Evolutionary conservation across 2,797 vertebrate species (phyloP).

Genomic region (Carcharodon carcharias): DNA sequence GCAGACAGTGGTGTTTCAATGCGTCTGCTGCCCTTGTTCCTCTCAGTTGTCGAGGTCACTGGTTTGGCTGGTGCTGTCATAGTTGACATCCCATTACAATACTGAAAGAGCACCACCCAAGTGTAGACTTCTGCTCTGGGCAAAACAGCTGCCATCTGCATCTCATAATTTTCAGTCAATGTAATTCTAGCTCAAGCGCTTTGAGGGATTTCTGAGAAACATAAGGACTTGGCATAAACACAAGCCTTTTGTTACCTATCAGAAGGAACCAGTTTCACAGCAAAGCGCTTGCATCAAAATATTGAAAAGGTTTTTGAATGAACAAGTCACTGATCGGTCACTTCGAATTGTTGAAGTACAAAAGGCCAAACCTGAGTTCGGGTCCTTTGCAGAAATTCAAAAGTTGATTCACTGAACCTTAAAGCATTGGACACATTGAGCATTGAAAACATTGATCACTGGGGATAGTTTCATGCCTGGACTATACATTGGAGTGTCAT

Average conservation of each 20-base stretch:
- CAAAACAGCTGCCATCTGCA: neutral
- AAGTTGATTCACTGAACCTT: neutral
- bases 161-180: neutral
- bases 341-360: neutral
- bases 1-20: too few species aligned
- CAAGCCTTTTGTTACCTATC: neutral
- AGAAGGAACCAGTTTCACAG: neutral
- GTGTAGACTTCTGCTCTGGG: neutral
- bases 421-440: neutral
- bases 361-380: neutral
- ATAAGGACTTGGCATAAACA: neutral
- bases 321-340: neutral
- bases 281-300: neutral
- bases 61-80: neutral
- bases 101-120: neutral
- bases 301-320: neutral
- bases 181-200: neutral
- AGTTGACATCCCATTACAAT: neutral
- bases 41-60: neutral
- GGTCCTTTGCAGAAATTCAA: neutral
- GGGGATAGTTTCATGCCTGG: neutral
- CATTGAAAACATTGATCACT: neutral
- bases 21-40: neutral
- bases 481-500: neutral
- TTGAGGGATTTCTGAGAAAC: neutral